phyloP scores from a whole-genome alignment of 2,113 vertebrate species.

The Azemiops feae region DNA sequence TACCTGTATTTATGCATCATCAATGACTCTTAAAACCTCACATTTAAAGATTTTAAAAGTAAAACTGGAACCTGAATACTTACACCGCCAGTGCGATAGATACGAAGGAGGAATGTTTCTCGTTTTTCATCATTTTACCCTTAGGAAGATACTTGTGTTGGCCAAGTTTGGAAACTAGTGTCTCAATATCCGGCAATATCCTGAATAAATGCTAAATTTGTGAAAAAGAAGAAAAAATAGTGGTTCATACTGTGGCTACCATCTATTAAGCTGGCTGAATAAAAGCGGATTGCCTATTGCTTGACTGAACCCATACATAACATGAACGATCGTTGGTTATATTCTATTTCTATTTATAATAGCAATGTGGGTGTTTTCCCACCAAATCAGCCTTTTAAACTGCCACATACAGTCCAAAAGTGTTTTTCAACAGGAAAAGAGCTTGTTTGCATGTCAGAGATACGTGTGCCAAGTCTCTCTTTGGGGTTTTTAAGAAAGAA shows the following conservation, averaged over 20 bases:
- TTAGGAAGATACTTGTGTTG: not conserved
- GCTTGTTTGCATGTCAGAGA: not conserved
- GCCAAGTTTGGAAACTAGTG: not conserved
- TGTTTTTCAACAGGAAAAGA: not conserved
- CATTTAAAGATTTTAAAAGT: not conserved
- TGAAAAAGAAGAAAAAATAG: not conserved
- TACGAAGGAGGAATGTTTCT: not conserved
- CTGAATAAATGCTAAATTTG: not conserved
- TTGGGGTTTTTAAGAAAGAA: slow-evolving; percentile 23
- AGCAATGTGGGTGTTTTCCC: not conserved
- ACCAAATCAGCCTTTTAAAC: not conserved
- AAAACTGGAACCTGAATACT: not conserved
- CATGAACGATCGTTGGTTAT: not conserved
- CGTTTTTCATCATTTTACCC: not conserved
- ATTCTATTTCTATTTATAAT: not conserved
- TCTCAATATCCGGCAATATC: not conserved
- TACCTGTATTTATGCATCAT: no score
- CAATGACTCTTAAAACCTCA: not conserved
- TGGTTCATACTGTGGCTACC: not conserved
- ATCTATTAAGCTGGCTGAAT: not conserved
- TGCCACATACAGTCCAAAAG: not conserved
- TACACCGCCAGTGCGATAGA: not conserved
- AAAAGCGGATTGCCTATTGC: not conserved
- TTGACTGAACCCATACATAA: not conserved
- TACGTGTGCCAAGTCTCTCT: slow-evolving; percentile 32